These are phyloP conservation scores for Zaprionus vittiger DNA, from an alignment of 1,140 invertebrate genomes.

Conservation along the genomic window DNA sequence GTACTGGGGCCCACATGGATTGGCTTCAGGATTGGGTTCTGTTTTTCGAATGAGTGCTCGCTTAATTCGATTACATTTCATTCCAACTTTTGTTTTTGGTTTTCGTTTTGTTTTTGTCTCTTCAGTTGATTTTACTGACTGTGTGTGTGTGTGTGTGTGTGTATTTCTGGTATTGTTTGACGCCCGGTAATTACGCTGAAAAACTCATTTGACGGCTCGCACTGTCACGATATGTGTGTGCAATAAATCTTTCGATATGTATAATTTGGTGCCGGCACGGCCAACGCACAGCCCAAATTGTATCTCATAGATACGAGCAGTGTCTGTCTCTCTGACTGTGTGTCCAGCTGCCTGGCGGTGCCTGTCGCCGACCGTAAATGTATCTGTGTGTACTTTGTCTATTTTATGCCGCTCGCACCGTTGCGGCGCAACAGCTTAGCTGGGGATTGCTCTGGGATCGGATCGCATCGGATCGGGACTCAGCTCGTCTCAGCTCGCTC, in stretches of 20 bases:
- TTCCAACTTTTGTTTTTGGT: conserved; percentile 25
- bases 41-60: conserved; percentile 55
- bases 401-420: conserved; percentile 48
- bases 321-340: conserved; percentile 17
- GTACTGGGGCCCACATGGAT: conserved; percentile 69
- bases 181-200: conserved; percentile 77
- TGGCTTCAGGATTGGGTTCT: conserved; percentile 42
- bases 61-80: conserved; percentile 63
- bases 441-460: conserved; percentile 50
- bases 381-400: conserved; percentile 35
- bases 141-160: conserved; percentile 3
- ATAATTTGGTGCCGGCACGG: conserved; percentile 69
- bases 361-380: conserved; percentile 38
- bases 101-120: conserved; percentile 2
- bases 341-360: conserved; percentile 16
- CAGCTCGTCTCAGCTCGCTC: conserved; percentile 24
- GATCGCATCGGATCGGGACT: conserved; percentile 26
- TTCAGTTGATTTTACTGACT: conserved; percentile 49
- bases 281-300: conserved; percentile 72
- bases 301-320: conserved; percentile 69
- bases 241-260: conserved; percentile 80
- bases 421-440: conserved; percentile 54
- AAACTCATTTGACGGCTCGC: conserved; percentile 80
- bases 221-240: conserved; percentile 63
- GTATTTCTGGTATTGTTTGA: conserved; percentile 71